Conservation (phyloP, 2,888 invertebrate genomes). For the Ischnus inquisitorius region DNA sequence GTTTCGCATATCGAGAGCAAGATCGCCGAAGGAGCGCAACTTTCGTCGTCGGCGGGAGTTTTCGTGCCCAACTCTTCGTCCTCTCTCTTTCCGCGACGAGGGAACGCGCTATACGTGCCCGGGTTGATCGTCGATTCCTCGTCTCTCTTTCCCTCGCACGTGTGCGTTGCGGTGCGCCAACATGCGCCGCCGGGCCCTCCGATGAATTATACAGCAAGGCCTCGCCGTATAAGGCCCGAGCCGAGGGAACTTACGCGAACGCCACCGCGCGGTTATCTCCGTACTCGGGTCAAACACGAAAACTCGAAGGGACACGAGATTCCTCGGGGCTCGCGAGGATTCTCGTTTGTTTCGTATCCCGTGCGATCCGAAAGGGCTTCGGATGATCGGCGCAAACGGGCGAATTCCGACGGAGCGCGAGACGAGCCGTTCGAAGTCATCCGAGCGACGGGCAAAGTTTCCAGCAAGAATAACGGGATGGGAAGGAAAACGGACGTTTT, state of each 20-base stretch:
- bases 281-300: constrained; percentile 41
- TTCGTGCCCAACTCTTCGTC: constrained; percentile 8
- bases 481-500: not conserved
- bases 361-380: not conserved
- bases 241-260: constrained; percentile 46
- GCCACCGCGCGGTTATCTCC: constrained; percentile 54
- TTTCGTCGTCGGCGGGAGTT: constrained; percentile 20
- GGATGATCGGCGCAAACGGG: not conserved
- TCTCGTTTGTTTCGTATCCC: constrained; percentile 23
- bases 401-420: not conserved
- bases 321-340: constrained; percentile 9
- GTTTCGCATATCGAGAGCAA: constrained; percentile 20
- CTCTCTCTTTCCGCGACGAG: not conserved
- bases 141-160: constrained; percentile 27
- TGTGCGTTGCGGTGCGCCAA: constrained; percentile 9
- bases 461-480: not conserved
- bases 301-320: constrained; percentile 47
- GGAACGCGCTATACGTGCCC: not conserved
- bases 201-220: constrained; percentile 76
- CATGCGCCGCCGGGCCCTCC: constrained; percentile 59
- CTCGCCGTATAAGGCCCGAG: constrained; percentile 73
- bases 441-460: not conserved
- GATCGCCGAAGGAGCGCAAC: not conserved
- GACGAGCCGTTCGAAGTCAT: not conserved
- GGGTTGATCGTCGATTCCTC: constrained; percentile 33